These are phyloP conservation scores for Pelochelys cantorii DNA, from an alignment of 2,797 vertebrate genomes.

Conservation along the genomic window DNA sequence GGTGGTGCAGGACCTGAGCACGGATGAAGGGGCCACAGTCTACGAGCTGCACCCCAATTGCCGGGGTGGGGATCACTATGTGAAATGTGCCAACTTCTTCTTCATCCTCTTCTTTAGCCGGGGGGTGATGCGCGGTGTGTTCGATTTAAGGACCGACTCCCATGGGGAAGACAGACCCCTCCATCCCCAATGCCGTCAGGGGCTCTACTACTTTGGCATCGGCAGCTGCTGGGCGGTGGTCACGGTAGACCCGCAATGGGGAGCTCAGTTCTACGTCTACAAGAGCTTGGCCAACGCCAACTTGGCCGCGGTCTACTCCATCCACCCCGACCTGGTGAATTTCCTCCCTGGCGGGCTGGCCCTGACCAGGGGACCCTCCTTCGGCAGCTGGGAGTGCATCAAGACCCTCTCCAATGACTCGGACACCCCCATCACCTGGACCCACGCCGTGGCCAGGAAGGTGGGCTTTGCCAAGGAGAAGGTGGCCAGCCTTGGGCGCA, in stretches of 20 bases:
- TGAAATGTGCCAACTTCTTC: not conserved
- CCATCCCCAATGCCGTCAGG: not conserved
- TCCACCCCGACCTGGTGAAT: not conserved
- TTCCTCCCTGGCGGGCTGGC: not conserved
- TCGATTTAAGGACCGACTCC: not conserved
- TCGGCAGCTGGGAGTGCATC: not conserved
- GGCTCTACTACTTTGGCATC: not conserved
- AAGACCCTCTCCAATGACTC: not conserved
- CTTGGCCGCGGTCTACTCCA: not conserved
- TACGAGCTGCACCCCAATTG: constrained; percentile 10
- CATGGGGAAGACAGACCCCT: not conserved
- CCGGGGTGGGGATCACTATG: not conserved
- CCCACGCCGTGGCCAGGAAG: not conserved
- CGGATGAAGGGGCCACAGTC: not conserved
- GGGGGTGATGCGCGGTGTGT: not conserved
- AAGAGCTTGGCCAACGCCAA: not conserved
- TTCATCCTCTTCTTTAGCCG: not conserved
- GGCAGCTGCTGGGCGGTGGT: not conserved
- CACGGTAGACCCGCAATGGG: not conserved
- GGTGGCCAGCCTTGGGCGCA: not conserved
- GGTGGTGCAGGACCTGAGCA: not conserved
- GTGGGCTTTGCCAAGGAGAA: not conserved
- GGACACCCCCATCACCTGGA: not conserved
- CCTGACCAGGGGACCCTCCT: not conserved
- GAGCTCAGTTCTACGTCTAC: not conserved